Evolutionary conservation across 2,797 vertebrate species (phyloP).

Genomic region (Dermochelys coriacea): DNA sequence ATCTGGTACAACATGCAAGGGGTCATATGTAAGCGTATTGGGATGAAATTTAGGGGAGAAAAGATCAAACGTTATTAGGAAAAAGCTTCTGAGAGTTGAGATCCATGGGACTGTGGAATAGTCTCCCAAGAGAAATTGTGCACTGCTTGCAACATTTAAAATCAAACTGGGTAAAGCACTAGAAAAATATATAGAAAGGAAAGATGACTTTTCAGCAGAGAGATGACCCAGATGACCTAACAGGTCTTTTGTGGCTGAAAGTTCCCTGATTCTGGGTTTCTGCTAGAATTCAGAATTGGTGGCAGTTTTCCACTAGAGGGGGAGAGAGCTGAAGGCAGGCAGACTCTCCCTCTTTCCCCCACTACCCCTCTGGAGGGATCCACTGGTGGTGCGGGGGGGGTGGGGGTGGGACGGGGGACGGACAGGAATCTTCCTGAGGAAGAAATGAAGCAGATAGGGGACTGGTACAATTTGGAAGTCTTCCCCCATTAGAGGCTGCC

Average conservation of each 20-base stretch:
- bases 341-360: too few relatives aligned
- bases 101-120: not conserved
- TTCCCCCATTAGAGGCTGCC: not conserved
- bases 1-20: not conserved
- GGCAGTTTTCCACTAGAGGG: not conserved
- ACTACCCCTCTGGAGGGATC: not conserved
- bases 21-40: not conserved
- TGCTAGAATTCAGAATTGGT: not conserved
- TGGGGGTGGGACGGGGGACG: too few relatives aligned
- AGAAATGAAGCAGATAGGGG: not conserved
- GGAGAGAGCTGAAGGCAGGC: too few relatives aligned
- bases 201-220: too few relatives aligned
- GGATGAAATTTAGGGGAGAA: too few relatives aligned
- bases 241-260: not conserved
- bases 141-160: not conserved
- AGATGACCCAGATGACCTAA: not conserved
- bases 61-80: too few relatives aligned
- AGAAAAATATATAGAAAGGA: not conserved
- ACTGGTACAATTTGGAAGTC: not conserved
- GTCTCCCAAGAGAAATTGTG: not conserved
- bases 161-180: not conserved
- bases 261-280: not conserved
- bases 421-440: not conserved
- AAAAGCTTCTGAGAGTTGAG: not conserved
- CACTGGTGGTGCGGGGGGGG: rapidly evolving